Percentiles rank a stretch among this genome's conserved stretches.
These are phyloP conservation scores for Plutomurus gul DNA, from an alignment of 1,140 invertebrate genomes.

Conservation along the genomic window DNA sequence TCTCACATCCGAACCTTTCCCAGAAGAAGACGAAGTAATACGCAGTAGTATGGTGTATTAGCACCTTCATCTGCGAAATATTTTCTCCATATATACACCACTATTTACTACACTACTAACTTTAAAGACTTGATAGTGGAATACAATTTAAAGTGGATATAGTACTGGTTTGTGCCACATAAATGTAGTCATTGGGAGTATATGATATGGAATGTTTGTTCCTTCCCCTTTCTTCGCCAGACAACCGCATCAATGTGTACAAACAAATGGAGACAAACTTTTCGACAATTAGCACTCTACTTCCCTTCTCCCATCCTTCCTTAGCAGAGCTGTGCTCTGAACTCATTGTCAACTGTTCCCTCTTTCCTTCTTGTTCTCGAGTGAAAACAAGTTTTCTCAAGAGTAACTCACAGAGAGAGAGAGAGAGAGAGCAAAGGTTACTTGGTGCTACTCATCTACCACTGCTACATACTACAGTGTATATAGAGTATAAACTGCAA, in stretches of 20 bases:
- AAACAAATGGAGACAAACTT: constrained; percentile 48
- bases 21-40: too few relatives aligned
- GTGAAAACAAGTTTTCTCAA: neutral
- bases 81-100: neutral
- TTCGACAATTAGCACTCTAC: constrained; percentile 44
- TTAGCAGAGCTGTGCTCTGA: neutral
- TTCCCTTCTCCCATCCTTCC: constrained; percentile 4
- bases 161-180: too few relatives aligned
- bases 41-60: too few relatives aligned
- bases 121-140: too few relatives aligned
- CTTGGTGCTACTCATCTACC: too few relatives aligned
- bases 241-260: constrained; percentile 41
- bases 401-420: neutral
- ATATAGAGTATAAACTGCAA: neutral
- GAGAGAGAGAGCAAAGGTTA: neutral
- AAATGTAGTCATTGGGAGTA: too few relatives aligned
- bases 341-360: neutral
- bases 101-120: too few relatives aligned
- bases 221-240: neutral
- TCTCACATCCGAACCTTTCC: too few relatives aligned
- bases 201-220: too few relatives aligned
- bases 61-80: neutral
- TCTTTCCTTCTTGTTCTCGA: neutral
- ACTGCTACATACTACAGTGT: too few relatives aligned
- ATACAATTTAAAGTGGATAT: too few relatives aligned